These are phyloP conservation scores for Cinclus cinclus DNA, from an alignment of 2,113 vertebrate genomes.

Conservation along the genomic window DNA sequence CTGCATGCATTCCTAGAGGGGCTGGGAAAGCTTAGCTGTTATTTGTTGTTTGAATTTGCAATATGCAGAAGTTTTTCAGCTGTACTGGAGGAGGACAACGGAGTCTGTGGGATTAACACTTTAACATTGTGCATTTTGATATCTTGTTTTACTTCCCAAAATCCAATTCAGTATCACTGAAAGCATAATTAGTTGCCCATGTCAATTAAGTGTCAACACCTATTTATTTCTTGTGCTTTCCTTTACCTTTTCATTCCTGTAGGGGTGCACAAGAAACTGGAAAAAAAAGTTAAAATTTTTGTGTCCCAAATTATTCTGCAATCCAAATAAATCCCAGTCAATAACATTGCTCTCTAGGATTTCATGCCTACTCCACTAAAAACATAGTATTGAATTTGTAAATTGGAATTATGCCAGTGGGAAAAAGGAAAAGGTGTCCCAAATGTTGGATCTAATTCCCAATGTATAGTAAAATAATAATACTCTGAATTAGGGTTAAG, in stretches of 20 bases:
- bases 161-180: background rate
- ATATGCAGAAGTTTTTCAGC: background rate
- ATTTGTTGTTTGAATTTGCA: background rate
- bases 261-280: background rate
- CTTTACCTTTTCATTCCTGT: background rate
- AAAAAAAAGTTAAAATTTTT: background rate
- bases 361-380: background rate
- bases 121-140: background rate
- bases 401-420: background rate
- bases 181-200: background rate
- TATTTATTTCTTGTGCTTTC: background rate
- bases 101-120: background rate
- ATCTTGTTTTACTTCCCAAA: background rate
- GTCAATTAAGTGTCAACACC: background rate
- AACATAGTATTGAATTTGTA: background rate
- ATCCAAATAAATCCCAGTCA: background rate
- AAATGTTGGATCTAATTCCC: background rate
- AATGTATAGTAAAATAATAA: background rate
- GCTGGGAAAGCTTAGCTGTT: background rate
- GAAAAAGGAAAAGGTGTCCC: background rate
- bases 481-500: background rate
- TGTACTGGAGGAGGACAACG: background rate
- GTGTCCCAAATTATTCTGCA: background rate
- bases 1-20: background rate
- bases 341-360: background rate